Base-by-base conservation (phyloP, 1,140 invertebrate genomes). In the Pogonognathellus flavescens region DNA sequence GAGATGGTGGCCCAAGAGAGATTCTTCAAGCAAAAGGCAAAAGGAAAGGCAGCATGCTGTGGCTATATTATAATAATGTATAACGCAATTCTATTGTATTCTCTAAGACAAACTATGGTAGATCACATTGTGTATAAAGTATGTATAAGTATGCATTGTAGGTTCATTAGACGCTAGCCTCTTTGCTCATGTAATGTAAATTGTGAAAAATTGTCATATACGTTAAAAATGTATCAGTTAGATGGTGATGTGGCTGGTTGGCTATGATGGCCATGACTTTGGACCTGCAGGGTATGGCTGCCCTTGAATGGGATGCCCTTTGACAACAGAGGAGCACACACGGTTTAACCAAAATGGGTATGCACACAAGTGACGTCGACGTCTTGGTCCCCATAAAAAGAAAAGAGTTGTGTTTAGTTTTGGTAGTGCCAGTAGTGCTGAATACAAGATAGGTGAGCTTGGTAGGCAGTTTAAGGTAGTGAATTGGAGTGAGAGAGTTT, bases 241-340 rank as follows among this genome's bases (percentile, higher is more conserved):
- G 18, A 81, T 81, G 20, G 20, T 57, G 80, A 52, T 81, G 50
- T 81, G 50, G 80, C 80, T 20, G 31, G 31, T 41, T 52, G 80
- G 25, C 80, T 81, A 41, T 41, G 53, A 62, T 82, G 81, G 53
- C 57, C 81, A 82, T 82, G 81, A 82, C 81, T 60, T 57, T 82
- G 53, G 81, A 25, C 81, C 81, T 82, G 81, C 81, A 82, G 81
- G 81, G 81, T 57, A 60, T 62, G 53, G 55, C 59, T 82, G 81
- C 81, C 81, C 81, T 82, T 82, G 81, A 60, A 82, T 60, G 81
- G 57, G 81, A 82, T 82, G 81, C 81, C 81, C 81, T 82, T 82
- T 82, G 53, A 82, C 81, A 60, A 59, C 16, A 82, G 70, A 81
- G 80, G 18, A 81, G 70, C 22, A 49, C 31, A 41, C 31, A 41